Evolutionary conservation across 2,888 invertebrate genomes (phyloP).

Genomic region (Xestoiulus laeticollis): DNA sequence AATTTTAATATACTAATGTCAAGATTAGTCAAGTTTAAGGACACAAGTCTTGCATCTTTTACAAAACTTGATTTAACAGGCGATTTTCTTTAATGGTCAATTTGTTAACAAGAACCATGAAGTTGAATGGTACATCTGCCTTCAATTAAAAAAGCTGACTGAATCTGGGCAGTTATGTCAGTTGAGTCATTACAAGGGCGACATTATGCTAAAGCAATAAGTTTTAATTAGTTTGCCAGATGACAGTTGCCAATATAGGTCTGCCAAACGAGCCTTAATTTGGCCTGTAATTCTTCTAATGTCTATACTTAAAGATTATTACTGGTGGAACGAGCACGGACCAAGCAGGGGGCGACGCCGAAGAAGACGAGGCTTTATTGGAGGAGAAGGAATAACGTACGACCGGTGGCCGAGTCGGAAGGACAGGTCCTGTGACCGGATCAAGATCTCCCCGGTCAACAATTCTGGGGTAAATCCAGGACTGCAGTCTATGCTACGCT

Average conservation of each 20-base stretch:
- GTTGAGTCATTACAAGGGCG: neutral
- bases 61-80: neutral
- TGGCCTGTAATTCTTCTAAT: neutral
- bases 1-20: no score
- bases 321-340: conserved; percentile 46
- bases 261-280: neutral
- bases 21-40: no score
- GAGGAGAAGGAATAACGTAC: conserved; percentile 52
- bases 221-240: conserved; percentile 36
- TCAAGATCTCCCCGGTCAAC: neutral
- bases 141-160: neutral
- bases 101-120: neutral
- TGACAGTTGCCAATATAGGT: neutral
- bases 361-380: conserved; percentile 38
- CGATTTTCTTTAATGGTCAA: no score
- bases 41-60: neutral
- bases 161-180: neutral
- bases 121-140: neutral
- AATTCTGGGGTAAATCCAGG: conserved; percentile 11
- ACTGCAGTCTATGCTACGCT: neutral
- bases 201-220: neutral
- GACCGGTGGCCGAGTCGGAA: conserved; percentile 52
- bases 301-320: conserved; percentile 30
- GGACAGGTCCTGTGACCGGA: conserved; percentile 24
- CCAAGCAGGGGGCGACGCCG: conserved; percentile 30